Base-by-base conservation (phyloP, 2,888 invertebrate genomes). In the Leptinotarsa peninsularis region DNA sequence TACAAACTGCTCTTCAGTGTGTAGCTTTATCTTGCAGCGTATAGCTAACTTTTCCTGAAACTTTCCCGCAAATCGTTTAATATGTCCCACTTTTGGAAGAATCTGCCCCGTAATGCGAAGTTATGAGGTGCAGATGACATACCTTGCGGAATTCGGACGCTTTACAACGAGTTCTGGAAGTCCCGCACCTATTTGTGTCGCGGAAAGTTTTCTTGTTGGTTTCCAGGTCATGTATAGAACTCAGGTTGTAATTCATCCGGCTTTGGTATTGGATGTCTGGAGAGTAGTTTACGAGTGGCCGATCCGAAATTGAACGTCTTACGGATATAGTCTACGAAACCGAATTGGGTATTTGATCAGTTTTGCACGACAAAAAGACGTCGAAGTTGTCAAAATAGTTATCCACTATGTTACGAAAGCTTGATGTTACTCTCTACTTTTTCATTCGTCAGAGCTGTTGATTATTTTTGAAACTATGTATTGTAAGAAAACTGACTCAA, bases 1-100 rank as follows among this genome's bases (percentile, higher is more conserved):
- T 79, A 83, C 80, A 81, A 82, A 82, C 82, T 81, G 81, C 81
- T 78, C 81, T 82, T 81, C 80, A 81, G 83, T 77, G 82, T 81
- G 81, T 79, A 76, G 79, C 77, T 79, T 82, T 81, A 82, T 81
- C 81, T 81, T 75, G 76, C 72, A 73, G 77, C 43, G 67, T 76
- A 71, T 75, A 77, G 66, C 63, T 63, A 27, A 63, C 63, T 63
- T 63, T 63, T 63, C 63, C 63, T 7, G n/a, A 33, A 81, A 80
- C 77, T 80, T 81, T 77, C 63, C 80, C 80, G 78, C 81, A 81
- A 81, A 82, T 81, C 80, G 81, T 79, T 82, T 81, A 82, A 63
- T 79, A 82, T 80, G 81, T 81, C 81, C 78, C 77, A 76, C 79
- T 81, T 81, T 80, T 74, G 80, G 72, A 81, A 78, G 78, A 81